Evolutionary conservation across 2,888 invertebrate species (phyloP).

Genomic region (Cyclophora punctaria): DNA sequence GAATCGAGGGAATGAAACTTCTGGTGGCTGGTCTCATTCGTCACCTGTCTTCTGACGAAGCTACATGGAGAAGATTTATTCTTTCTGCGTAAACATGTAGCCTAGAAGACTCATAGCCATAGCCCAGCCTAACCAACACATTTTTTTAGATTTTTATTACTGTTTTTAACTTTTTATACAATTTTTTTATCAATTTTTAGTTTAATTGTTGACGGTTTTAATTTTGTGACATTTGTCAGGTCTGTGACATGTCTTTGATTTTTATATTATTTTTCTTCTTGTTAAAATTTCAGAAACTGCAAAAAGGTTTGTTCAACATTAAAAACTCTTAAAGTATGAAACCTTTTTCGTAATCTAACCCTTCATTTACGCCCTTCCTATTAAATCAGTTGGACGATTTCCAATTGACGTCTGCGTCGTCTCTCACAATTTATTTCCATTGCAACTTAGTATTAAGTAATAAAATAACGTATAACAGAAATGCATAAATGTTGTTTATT

Average conservation of each 20-base stretch:
- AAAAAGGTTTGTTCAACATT: too few relatives aligned
- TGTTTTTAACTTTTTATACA: slow-evolving; percentile 8
- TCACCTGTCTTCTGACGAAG: too few relatives aligned
- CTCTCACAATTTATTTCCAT: slow-evolving; percentile 1
- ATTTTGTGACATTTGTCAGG: too few relatives aligned
- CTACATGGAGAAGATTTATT: background rate
- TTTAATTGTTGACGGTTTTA: background rate
- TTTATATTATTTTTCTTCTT: too few relatives aligned
- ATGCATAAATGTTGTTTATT: slow-evolving; percentile 58
- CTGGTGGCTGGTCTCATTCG: too few relatives aligned
- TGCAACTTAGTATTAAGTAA: slow-evolving; percentile 22
- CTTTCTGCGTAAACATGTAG: slow-evolving; percentile 31
- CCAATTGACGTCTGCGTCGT: too few relatives aligned
- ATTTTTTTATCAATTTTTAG: slow-evolving; percentile 7
- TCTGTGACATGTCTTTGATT: too few relatives aligned
- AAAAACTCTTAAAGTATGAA: too few relatives aligned
- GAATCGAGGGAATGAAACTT: too few relatives aligned
- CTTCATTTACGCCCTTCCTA: background rate
- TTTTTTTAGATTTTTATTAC: slow-evolving; percentile 18
- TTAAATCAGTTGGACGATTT: background rate
- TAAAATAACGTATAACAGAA: slow-evolving; percentile 32
- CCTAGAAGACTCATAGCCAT: slow-evolving; percentile 49
- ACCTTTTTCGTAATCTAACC: background rate
- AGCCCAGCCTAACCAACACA: slow-evolving; percentile 64
- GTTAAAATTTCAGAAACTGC: too few relatives aligned